Evolutionary conservation across 2,888 invertebrate species (phyloP), one percentile per base, ranked within the genome.

Genomic region (Dolichomitus sp.): DNA sequence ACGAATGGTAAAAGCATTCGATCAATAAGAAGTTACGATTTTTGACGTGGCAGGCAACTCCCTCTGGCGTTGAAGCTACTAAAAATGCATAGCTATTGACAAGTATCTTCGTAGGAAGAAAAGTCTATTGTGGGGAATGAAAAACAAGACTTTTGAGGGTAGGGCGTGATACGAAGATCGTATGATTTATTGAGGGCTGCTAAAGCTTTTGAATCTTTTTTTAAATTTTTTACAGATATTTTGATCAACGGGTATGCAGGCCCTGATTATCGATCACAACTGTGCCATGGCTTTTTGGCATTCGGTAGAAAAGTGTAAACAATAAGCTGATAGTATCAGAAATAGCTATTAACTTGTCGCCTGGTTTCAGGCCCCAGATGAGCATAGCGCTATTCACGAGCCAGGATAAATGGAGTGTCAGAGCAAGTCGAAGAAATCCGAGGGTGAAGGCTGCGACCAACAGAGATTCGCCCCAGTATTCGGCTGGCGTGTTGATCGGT

Each of bases 401-500:
- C 96, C 96, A 97, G 5, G 96, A 94, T 0, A 96, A 93, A 89
- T 97, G 96, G 0, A 96, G 90, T 0, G 96, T 95, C 9, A 97
- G 92, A 0, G 95, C 94, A 84, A 96, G 96, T 12, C 97, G 95
- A 81, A 97, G 91, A 90, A 96, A 96, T 11, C 97, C 97, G 6
- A 96, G 94, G 0, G 97, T 95, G 83, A 97, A 95, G 9, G 96
- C 90, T 0, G 96, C 94, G 52, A 95, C 95, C 17, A 95, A 86
- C 0, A 97, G 92, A 0, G 95, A 94, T 87, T 98, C 98, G 6
- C 95, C 95, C 96, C 97, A 97, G 91, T 97, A 97, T 92, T 97
- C 97, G 0, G 96, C 94, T 0, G 97, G 97, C 0, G 97, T 96
- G 90, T 97, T 97, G 17, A 97, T 92, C 0, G 97, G 97, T 42